Percentiles rank a stretch among this genome's conserved stretches.
Evolutionary conservation across 2,113 vertebrate genomes (phyloP).

Genomic region (Catharus bicknelli): DNA sequence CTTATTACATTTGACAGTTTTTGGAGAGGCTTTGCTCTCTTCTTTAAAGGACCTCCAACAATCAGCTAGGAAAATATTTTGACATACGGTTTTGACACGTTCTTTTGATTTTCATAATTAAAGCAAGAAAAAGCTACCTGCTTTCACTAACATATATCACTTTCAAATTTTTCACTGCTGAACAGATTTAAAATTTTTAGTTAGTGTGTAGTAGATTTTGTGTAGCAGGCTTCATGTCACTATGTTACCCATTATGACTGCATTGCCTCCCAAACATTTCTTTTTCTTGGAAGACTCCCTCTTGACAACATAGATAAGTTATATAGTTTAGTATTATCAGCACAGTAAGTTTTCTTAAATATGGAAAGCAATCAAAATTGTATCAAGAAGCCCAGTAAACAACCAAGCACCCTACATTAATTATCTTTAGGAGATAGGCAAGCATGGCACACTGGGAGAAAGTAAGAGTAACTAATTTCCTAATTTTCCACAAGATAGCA

Average conservation of each 20-base stretch:
- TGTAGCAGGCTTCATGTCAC: neutral
- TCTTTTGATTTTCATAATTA: conserved; percentile 13
- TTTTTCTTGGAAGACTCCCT: neutral
- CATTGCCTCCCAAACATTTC: neutral
- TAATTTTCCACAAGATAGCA: neutral
- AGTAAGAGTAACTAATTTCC: neutral
- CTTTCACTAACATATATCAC: neutral
- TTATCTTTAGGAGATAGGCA: neutral
- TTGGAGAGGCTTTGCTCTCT: neutral
- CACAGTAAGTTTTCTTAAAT: neutral
- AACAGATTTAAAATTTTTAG: neutral
- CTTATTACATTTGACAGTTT: neutral
- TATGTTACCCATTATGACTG: neutral
- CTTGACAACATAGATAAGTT: neutral
- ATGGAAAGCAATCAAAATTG: neutral
- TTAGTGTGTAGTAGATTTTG: neutral
- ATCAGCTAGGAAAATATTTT: neutral
- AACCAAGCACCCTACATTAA: neutral
- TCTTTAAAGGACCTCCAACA: conserved; percentile 19
- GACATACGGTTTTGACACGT: neutral
- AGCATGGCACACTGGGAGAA: neutral
- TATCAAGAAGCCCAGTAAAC: neutral
- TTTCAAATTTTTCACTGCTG: neutral
- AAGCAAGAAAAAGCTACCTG: neutral
- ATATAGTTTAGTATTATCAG: neutral